Percentiles rank a stretch among this genome's conserved stretches.
These are phyloP conservation scores for Pogonocichla stellata DNA, from an alignment of 2,113 vertebrate species.

Conservation along the genomic window DNA sequence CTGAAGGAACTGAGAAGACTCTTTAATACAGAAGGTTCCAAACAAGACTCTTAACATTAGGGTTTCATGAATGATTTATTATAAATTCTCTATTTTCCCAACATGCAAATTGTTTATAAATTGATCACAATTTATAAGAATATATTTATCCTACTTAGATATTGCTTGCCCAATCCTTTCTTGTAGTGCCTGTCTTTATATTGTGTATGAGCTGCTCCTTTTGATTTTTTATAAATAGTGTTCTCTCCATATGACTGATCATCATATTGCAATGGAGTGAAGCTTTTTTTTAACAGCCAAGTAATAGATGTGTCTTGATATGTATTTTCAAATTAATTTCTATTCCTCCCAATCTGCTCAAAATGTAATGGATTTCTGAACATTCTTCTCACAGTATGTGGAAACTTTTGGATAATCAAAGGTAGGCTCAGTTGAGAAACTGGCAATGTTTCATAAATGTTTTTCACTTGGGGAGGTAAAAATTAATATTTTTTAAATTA, in stretches of 20 bases:
- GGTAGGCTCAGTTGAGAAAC: neutral
- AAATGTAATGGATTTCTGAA: neutral
- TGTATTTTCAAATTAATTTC: neutral
- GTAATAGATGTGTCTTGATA: neutral
- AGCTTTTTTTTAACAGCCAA: neutral
- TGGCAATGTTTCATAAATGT: neutral
- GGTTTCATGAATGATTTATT: neutral
- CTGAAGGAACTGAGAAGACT: neutral
- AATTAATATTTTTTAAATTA: neutral
- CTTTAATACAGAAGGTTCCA: neutral
- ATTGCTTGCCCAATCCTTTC: neutral
- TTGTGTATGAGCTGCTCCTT: neutral
- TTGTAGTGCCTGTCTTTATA: neutral
- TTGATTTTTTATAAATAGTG: neutral
- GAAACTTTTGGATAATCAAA: neutral
- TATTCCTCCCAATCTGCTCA: neutral
- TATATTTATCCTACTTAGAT: neutral
- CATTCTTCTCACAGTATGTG: neutral
- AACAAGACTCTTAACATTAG: neutral
- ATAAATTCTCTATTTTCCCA: neutral
- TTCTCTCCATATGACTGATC: neutral
- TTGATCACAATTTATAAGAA: neutral
- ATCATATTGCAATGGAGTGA: neutral
- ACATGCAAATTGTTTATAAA: neutral
- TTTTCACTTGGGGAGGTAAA: neutral